phyloP scores from a whole-genome alignment of 2,797 vertebrate genomes.

The Sebastes steindachneri region DNA sequence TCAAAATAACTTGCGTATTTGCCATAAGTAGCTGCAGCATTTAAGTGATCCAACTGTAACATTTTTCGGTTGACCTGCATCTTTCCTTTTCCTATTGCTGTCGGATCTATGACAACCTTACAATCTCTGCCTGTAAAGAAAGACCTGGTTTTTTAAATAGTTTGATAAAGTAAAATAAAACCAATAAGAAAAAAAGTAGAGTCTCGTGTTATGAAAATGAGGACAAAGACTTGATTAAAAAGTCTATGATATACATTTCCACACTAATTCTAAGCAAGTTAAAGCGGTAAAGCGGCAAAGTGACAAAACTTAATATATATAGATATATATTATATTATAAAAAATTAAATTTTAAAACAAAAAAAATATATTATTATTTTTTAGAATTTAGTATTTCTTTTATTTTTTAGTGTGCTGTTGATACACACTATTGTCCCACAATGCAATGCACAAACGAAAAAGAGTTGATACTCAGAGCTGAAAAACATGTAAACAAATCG shows the following conservation, averaged over 20 bases:
- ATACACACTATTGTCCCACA: neutral
- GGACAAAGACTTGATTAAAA: neutral
- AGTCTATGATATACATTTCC: neutral
- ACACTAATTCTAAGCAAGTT: neutral
- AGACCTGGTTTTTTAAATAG: neutral
- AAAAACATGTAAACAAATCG: too few species aligned
- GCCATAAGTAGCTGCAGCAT: constrained; percentile 34
- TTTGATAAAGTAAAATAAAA: neutral
- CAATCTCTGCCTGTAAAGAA: neutral
- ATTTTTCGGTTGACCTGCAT: constrained; percentile 30
- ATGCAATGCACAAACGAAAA: neutral
- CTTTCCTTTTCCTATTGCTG: neutral
- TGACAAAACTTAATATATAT: too few species aligned
- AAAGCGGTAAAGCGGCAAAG: neutral
- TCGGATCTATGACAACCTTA: constrained; percentile 4
- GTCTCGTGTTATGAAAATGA: too few species aligned
- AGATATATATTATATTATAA: too few species aligned
- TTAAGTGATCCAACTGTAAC: constrained; percentile 34
- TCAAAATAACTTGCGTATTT: constrained; percentile 59
- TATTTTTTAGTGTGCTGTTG: neutral
- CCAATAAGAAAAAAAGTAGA: neutral
- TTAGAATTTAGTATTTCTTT: neutral
- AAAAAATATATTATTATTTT: neutral
- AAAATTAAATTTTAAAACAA: fast-evolving
- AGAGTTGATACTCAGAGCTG: neutral